These are phyloP conservation scores for Scomber japonicus DNA, from an alignment of 2,113 vertebrate genomes.

Conservation along the genomic window DNA sequence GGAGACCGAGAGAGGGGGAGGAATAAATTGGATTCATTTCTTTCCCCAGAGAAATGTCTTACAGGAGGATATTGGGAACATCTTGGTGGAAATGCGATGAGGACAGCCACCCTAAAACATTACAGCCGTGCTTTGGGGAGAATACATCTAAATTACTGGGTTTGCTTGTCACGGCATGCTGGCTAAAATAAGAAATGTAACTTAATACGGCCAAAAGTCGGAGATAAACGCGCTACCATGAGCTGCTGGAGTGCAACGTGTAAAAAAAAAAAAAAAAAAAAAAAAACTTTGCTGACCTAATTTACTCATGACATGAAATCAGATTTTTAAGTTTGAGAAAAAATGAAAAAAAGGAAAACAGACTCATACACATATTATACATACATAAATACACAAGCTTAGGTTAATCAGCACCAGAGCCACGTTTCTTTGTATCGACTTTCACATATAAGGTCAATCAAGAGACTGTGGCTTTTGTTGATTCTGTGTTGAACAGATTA, in stretches of 20 bases:
- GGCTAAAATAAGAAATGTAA: conserved; percentile 79
- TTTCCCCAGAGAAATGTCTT: conserved; percentile 77
- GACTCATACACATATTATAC: conserved; percentile 12
- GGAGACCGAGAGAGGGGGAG: conserved; percentile 32
- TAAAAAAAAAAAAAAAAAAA: not conserved
- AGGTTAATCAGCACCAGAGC: conserved; percentile 74
- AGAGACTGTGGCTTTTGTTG: conserved; percentile 76
- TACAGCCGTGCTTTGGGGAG: conserved; percentile 73
- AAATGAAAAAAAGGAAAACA: conserved; percentile 26
- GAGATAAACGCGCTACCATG: conserved; percentile 61
- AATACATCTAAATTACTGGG: conserved; percentile 82
- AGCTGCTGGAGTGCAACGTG: conserved; percentile 48
- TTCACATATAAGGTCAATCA: conserved; percentile 81
- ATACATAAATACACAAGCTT: conserved; percentile 18
- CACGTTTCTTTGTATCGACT: conserved; percentile 69
- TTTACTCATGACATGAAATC: conserved; percentile 61
- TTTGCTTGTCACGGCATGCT: conserved; percentile 79
- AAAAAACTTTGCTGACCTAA: conserved; percentile 55
- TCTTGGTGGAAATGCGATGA: conserved; percentile 77
- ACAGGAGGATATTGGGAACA: conserved; percentile 73
- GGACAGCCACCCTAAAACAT: conserved; percentile 76
- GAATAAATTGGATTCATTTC: conserved; percentile 64
- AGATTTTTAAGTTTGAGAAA: conserved; percentile 39
- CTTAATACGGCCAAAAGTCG: conserved; percentile 62
- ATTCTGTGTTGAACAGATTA: conserved; percentile 81